A percentile compares a stretch with the other conserved stretches of the same genome.
These are phyloP conservation scores for Thamnophis sirtalis DNA, from an alignment of 2,113 vertebrate species.

Conservation along the genomic window DNA sequence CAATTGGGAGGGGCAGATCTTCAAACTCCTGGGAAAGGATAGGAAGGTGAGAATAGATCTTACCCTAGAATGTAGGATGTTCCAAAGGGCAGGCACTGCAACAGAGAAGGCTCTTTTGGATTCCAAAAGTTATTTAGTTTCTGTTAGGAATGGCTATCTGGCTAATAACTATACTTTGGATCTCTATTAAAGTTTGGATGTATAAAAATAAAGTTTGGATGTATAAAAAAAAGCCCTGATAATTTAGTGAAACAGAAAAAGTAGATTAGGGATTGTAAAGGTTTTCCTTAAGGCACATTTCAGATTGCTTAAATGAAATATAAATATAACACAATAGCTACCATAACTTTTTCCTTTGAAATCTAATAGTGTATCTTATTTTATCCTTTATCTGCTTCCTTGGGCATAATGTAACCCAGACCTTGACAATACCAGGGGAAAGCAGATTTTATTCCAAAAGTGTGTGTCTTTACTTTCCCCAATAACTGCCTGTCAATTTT, in stretches of 20 bases:
- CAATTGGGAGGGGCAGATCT: too few relatives aligned
- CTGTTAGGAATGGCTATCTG: background rate
- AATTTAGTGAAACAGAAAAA: background rate
- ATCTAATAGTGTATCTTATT: background rate
- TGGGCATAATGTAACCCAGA: background rate
- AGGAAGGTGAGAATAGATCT: background rate
- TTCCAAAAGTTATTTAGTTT: background rate
- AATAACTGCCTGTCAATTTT: background rate
- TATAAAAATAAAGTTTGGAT: background rate
- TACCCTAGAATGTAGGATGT: background rate
- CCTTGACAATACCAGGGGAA: background rate
- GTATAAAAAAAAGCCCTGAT: background rate
- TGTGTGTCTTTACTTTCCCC: background rate
- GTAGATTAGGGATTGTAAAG: background rate
- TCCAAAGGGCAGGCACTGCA: background rate
- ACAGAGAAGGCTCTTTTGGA: background rate
- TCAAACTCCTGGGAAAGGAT: background rate
- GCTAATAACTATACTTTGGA: background rate
- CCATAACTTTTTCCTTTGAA: background rate
- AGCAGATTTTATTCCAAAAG: background rate
- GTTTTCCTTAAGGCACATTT: background rate
- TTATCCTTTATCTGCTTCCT: background rate
- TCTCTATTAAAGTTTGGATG: background rate
- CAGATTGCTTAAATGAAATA: background rate
- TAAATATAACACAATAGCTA: background rate